Conservation (phyloP, 2,113 vertebrate genomes). For the Dromas ardeola region DNA sequence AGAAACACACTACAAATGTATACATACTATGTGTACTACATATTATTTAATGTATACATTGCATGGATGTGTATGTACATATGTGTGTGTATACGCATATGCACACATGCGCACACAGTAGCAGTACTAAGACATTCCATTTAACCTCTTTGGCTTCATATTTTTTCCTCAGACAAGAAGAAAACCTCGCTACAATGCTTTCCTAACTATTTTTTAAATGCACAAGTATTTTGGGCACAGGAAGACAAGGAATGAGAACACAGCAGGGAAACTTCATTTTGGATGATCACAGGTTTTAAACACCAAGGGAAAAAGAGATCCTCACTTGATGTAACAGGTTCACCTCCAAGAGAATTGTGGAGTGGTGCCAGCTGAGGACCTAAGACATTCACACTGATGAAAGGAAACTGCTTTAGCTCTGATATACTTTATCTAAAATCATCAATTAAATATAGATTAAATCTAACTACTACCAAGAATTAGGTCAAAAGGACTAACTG, state of each 20-base stretch:
- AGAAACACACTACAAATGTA: neutral
- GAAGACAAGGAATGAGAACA: neutral
- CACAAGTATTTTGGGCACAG: neutral
- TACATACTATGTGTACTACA: neutral
- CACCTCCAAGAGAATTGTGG: neutral
- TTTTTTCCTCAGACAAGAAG: neutral
- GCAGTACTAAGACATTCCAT: neutral
- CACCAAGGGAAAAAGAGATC: neutral
- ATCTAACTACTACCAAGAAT: neutral
- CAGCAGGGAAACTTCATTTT: neutral
- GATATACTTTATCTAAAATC: neutral
- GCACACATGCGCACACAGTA: neutral
- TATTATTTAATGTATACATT: neutral
- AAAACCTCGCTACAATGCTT: neutral
- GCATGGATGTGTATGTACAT: no score
- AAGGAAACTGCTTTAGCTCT: neutral
- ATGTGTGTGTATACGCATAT: no score
- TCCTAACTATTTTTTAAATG: neutral
- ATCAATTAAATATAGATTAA: neutral
- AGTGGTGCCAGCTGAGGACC: neutral
- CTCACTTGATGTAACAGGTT: neutral
- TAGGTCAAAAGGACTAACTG: neutral
- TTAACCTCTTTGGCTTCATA: neutral
- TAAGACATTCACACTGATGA: neutral
- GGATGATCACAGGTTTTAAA: neutral